Evolutionary conservation across 2,797 vertebrate genomes (phyloP), one percentile per base, ranked within the genome.

Genomic region (Sebastiscus tertius): DNA sequence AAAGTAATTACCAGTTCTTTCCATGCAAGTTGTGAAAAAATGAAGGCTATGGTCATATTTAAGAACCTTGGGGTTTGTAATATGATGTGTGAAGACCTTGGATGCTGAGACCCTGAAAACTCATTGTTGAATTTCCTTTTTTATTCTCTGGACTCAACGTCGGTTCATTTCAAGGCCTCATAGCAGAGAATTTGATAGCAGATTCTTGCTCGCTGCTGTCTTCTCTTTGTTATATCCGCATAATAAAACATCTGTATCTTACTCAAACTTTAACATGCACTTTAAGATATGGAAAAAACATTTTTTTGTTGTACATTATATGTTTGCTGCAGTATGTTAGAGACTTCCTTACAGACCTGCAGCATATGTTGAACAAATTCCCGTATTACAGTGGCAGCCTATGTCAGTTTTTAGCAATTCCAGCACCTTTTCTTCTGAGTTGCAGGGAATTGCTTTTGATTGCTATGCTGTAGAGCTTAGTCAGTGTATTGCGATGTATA

Each of bases 1-100:
- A 55, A 69, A 88, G 82, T 83, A 80, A 87, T 84, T 69, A 70
- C 86, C 81, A 64, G 54, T 73, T 82, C 29, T 80, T 74, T 74
- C 56, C 16, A 4, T 67, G 71, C 20, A 49, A 58, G 75, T 68
- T 82, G 64, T 78, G 58, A 81, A 5, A 79, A 88, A 83, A 63
- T 71, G 39, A 89, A 87, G 67, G 55, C 16, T 68, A 49, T 26
- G 62, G 64, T 49, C 86, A 54, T 12, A 52, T 88, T 59, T 75
- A 42, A 54, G 22, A 79, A 71, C 66, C 67, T 65, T 62, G 72
- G 56, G 75, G 46, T 85, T 81, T 66, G 2, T 76, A 78, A 78
- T 59, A 8, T 39, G 46, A 74, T 63, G 63, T 42, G 59, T 11
- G 42, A 62, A 81, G 87, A 63, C 80, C 69, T 72, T 58, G 69